phyloP scores from a whole-genome alignment of 2,888 invertebrate genomes.

The Oscheius sp. region DNA sequence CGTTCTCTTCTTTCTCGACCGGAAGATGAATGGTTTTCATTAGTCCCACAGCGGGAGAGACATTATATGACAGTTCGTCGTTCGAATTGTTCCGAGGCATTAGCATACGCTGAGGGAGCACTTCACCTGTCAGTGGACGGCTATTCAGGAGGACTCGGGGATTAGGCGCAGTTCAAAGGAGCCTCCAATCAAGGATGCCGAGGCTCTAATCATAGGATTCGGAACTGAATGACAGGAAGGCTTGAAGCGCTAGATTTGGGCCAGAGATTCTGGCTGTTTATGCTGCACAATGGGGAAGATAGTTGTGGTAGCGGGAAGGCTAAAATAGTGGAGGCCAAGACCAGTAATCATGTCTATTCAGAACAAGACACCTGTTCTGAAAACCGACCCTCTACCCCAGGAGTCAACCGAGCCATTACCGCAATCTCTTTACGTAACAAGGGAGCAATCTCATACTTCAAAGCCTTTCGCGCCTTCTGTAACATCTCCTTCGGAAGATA shows the following conservation, averaged over 20 bases:
- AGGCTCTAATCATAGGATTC: constrained; percentile 27
- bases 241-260: no score
- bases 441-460: constrained; percentile 1
- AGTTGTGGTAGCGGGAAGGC: no score
- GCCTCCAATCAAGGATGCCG: constrained; percentile 26
- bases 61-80: constrained; percentile 13
- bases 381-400: no score
- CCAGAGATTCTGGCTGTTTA: no score
- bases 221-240: constrained; percentile 5
- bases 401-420: no score
- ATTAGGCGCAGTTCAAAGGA: constrained; percentile 27
- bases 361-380: no score
- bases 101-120: constrained; percentile 32
- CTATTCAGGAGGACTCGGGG: constrained; percentile 11
- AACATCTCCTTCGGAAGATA: constrained; percentile 12
- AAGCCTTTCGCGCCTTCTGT: neutral
- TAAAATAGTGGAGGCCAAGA: no score
- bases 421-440: no score
- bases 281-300: no score
- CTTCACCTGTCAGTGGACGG: constrained; percentile 35
- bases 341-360: no score
- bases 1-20: neutral
- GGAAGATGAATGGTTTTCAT: constrained; percentile 15
- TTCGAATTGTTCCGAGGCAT: constrained; percentile 6
- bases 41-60: neutral